Evolutionary conservation across 2,797 vertebrate genomes (phyloP).

Genomic region (Enteromius fasciolatus): DNA sequence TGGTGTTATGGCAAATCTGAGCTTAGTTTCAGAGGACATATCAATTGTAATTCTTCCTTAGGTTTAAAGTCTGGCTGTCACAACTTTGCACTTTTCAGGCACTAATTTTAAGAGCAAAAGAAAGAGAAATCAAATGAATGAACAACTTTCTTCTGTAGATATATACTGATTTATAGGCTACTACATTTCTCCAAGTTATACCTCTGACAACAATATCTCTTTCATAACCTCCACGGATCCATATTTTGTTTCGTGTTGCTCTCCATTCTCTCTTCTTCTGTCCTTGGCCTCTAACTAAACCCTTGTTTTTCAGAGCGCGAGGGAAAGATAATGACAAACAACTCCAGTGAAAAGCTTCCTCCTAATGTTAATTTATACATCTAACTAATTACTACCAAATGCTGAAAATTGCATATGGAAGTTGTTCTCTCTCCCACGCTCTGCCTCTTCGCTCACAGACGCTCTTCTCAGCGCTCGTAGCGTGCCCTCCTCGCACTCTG

Average conservation of each 20-base stretch:
- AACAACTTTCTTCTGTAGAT: not conserved
- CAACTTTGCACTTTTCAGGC: not conserved
- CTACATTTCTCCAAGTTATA: not conserved
- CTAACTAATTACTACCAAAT: slow-evolving; percentile 98
- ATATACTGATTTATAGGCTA: not conserved
- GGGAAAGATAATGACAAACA: slow-evolving; percentile 82
- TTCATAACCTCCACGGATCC: slow-evolving; percentile 26
- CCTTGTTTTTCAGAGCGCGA: slow-evolving; percentile 6
- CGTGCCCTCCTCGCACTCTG: slow-evolving; percentile 50
- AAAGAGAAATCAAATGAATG: not conserved
- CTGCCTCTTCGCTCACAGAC: slow-evolving; percentile 77
- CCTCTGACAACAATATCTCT: not conserved
- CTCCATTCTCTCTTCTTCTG: slow-evolving; percentile 4
- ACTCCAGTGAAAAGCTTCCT: slow-evolving; percentile 88
- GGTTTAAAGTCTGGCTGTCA: not conserved
- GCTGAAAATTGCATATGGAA: slow-evolving; percentile 93
- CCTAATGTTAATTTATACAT: slow-evolving; percentile 99
- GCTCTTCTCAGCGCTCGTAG: slow-evolving; percentile 75
- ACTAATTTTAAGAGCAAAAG: not conserved
- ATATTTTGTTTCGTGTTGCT: slow-evolving; percentile 49
- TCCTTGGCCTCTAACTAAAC: not conserved
- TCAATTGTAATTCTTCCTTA: not conserved
- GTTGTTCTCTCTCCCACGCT: slow-evolving; percentile 87
- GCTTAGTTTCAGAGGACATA: not conserved
- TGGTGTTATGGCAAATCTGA: not conserved